Percentiles rank a stretch among this genome's conserved stretches.
phyloP scores from a whole-genome alignment of 2,888 invertebrate species.

The Petrolisthes cinctipes region DNA sequence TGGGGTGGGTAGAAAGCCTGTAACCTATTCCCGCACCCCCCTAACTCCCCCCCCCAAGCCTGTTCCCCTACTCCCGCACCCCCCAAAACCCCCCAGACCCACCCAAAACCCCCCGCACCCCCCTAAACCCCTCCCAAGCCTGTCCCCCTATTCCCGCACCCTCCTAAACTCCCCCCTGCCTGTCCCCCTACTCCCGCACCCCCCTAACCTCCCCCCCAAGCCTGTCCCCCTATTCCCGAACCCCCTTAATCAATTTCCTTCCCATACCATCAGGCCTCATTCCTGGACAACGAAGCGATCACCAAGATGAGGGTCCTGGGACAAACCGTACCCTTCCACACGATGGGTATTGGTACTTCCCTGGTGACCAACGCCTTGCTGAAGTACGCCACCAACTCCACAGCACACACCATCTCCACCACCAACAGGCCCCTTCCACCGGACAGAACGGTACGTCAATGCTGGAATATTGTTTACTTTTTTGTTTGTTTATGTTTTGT shows the following conservation, averaged over 20 bases:
- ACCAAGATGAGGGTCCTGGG: constrained; percentile 28
- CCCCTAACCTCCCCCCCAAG: background rate
- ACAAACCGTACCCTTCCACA: constrained; percentile 62
- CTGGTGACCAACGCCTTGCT: constrained; percentile 60
- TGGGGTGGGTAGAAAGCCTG: too few species aligned
- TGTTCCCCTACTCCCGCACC: background rate
- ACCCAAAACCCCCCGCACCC: background rate
- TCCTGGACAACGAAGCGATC: background rate
- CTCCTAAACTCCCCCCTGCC: background rate
- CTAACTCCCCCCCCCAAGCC: background rate
- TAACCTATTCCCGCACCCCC: background rate
- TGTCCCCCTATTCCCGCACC: background rate
- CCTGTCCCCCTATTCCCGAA: background rate
- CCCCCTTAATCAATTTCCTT: background rate
- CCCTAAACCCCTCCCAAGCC: background rate
- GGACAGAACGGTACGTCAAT: constrained; percentile 38
- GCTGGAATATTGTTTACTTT: background rate
- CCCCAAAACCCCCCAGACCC: too few species aligned
- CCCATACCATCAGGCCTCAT: constrained; percentile 25
- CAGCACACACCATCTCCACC: constrained; percentile 45
- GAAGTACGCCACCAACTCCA: constrained; percentile 37
- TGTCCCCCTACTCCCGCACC: background rate
- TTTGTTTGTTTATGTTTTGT: background rate
- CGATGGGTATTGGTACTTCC: constrained; percentile 50
- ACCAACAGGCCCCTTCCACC: constrained; percentile 59